phyloP scores from a whole-genome alignment of 2,113 vertebrate genomes.

The Ameiurus melas region DNA sequence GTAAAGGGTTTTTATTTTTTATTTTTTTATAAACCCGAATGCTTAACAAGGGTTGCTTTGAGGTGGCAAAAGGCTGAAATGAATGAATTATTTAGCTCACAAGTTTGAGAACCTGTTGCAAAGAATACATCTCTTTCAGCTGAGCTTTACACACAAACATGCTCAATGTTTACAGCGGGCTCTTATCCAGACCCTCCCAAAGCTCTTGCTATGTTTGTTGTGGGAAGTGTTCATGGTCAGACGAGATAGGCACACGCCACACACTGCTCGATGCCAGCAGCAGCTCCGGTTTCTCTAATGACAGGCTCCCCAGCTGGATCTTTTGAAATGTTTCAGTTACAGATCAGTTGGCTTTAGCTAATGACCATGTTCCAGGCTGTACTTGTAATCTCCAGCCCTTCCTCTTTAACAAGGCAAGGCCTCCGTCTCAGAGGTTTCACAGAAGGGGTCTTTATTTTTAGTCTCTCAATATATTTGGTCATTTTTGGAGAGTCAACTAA shows the following conservation, averaged over 20 bases:
- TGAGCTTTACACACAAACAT: slow-evolving; percentile 11
- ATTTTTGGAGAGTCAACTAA: neutral
- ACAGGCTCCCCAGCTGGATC: slow-evolving; percentile 39
- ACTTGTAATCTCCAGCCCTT: slow-evolving; percentile 12
- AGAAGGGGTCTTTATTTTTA: slow-evolving; percentile 29
- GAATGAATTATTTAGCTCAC: neutral
- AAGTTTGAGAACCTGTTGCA: neutral
- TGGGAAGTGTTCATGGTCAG: slow-evolving; percentile 16
- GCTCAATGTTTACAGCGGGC: neutral
- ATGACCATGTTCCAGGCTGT: slow-evolving; percentile 25
- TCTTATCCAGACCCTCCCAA: no score
- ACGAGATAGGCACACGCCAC: slow-evolving; percentile 15
- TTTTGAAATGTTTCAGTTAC: slow-evolving; percentile 15
- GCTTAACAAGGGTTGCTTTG: neutral
- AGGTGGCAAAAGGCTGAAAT: neutral
- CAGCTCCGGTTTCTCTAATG: slow-evolving; percentile 46
- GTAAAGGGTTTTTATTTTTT: neutral
- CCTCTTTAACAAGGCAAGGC: slow-evolving; percentile 11
- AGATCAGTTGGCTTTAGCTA: slow-evolving; percentile 9
- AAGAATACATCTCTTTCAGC: slow-evolving; percentile 14
- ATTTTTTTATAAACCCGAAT: neutral
- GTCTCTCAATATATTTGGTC: neutral
- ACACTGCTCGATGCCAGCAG: slow-evolving; percentile 26
- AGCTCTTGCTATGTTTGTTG: slow-evolving; percentile 22
- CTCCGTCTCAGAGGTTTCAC: slow-evolving; percentile 23